Conservation (phyloP, 2,888 invertebrate species). For the Corythucha ciliata region DNA sequence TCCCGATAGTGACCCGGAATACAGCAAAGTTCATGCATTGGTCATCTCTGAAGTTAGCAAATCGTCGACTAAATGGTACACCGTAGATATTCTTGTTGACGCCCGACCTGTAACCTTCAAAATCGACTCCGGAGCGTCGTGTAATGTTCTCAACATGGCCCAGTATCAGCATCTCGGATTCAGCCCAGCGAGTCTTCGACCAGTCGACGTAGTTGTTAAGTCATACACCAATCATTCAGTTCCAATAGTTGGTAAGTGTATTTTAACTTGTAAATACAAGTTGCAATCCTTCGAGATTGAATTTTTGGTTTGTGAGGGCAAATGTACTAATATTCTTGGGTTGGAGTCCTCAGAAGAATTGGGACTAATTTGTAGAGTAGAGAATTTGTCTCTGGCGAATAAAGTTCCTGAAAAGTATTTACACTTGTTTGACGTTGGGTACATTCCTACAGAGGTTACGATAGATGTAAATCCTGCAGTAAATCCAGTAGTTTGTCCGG, state of each 20-base stretch:
- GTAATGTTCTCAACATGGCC: conserved; percentile 2
- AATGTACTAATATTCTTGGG: not conserved
- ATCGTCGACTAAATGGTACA: too few species aligned
- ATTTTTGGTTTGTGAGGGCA: not conserved
- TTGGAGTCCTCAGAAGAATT: not conserved
- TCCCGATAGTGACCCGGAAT: not conserved
- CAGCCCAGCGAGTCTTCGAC: not conserved
- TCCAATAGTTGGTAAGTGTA: conserved; percentile 2
- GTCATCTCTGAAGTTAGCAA: too few species aligned
- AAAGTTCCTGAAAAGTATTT: not conserved
- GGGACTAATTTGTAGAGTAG: conserved; percentile 1
- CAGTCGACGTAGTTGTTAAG: conserved; percentile 3
- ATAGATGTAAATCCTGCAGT: conserved; percentile 1
- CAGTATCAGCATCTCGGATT: not conserved
- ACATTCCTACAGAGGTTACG: not conserved
- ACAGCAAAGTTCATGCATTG: not conserved
- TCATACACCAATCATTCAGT: conserved; percentile 14
- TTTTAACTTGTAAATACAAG: not conserved
- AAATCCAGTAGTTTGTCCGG: conserved; percentile 9
- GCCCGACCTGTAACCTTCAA: not conserved
- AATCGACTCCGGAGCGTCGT: conserved; percentile 12
- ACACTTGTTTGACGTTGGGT: conserved; percentile 19
- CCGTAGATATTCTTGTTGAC: not conserved
- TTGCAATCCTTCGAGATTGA: not conserved
- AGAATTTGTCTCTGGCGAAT: not conserved